phyloP scores from a whole-genome alignment of 1,140 invertebrate species.

The Chironomus tepperi region DNA sequence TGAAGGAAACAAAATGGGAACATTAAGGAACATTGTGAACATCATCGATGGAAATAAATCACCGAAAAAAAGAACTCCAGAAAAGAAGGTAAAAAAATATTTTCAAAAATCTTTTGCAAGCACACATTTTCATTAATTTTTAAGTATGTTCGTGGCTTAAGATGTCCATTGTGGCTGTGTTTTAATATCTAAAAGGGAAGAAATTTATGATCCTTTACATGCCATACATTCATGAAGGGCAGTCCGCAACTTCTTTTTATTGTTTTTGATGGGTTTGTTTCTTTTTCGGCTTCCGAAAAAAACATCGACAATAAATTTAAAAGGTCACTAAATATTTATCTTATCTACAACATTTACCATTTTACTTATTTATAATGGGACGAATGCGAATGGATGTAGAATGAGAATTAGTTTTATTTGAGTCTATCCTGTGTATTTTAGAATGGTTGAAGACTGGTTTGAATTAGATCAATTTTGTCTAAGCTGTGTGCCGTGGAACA shows the following conservation, averaged over 20 bases:
- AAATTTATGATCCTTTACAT: conserved; percentile 11
- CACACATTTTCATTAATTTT: conserved; percentile 8
- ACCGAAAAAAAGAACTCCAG: neutral
- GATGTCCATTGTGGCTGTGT: neutral
- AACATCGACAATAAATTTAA: neutral
- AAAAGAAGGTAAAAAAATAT: neutral
- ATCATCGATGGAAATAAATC: neutral
- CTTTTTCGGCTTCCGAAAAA: neutral
- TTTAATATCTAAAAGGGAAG: too few relatives aligned
- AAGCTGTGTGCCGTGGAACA: too few relatives aligned
- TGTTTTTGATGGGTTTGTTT: neutral
- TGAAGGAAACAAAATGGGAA: neutral
- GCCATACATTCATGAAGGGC: neutral
- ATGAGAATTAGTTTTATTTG: too few relatives aligned
- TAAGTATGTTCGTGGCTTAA: neutral
- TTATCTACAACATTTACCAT: neutral
- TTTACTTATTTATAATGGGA: too few relatives aligned
- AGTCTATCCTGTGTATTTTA: too few relatives aligned
- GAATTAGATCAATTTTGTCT: too few relatives aligned
- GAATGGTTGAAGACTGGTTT: too few relatives aligned
- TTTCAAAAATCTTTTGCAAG: neutral
- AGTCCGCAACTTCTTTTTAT: neutral
- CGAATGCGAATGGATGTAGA: too few relatives aligned
- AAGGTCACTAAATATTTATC: neutral
- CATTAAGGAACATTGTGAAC: neutral